Percentiles rank a stretch among this genome's conserved stretches.
Conservation (phyloP, 2,888 invertebrate genomes). For the Beris morrisii region DNA sequence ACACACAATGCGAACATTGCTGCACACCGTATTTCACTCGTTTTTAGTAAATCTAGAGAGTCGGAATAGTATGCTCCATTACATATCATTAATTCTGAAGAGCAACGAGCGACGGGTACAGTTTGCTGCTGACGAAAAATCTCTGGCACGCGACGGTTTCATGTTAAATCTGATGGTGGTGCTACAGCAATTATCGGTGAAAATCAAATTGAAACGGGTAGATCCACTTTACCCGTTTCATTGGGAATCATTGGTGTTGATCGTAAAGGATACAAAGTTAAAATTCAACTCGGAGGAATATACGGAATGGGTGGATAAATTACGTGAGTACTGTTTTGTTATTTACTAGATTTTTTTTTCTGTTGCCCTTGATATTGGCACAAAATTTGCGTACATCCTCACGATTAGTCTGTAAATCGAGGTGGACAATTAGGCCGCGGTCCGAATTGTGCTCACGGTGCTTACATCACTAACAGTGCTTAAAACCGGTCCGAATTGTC, state of each 20-base stretch:
- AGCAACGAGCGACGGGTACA: conserved; percentile 87
- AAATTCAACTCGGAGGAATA: conserved; percentile 82
- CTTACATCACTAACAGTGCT: no score
- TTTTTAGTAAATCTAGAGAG: conserved; percentile 80
- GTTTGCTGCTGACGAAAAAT: conserved; percentile 84
- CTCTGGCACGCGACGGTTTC: conserved; percentile 90
- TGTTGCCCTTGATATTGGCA: no score
- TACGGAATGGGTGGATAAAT: conserved; percentile 69
- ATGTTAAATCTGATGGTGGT: conserved; percentile 92
- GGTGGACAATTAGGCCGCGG: no score
- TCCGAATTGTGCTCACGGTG: no score
- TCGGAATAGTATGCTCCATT: conserved; percentile 76
- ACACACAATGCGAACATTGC: conserved; percentile 72
- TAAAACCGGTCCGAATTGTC: no score
- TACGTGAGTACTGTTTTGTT: conserved; percentile 58
- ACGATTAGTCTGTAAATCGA: no score
- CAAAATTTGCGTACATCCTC: no score
- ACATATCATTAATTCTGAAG: conserved; percentile 74
- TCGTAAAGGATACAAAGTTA: conserved; percentile 80
- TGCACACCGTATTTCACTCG: conserved; percentile 82
- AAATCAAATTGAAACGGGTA: conserved; percentile 87
- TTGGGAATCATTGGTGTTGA: conserved; percentile 70
- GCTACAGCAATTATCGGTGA: conserved; percentile 84
- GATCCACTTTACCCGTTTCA: conserved; percentile 89
- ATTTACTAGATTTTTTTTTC: no score